Evolutionary conservation across 2,797 vertebrate genomes (phyloP), one percentile per base, ranked within the genome.

Genomic region (Argya squamiceps): DNA sequence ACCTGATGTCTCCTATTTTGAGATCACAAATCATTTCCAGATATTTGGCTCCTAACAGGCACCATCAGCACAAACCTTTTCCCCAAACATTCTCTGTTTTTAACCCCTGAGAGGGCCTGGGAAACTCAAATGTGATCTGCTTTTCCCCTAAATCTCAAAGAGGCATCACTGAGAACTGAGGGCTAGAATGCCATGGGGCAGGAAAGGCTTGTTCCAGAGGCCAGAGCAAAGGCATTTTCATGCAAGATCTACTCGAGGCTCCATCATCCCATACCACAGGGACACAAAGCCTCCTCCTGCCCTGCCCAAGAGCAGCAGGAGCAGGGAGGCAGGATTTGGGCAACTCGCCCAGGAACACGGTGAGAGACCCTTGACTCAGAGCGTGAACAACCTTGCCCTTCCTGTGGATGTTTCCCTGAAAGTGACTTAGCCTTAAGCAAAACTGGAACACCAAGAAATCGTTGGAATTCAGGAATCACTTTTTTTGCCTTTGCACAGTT

Each of bases 401-500:
- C 92, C 92, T 89, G 65, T 69, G 69, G 65, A 53, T 47, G 59
- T 83, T 94, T 88, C 84, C 76, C 71, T 92, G 93, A 87, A 93
- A 92, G 21, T 68, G 64, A 89, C 41, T 87, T 92, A 43, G 46
- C 79, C 65, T 69, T 9, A 59, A 62, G 58, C 39, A 59, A 85
- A 82, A 79, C 4, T 29, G 19, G 22, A 92, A 65, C 12, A 65
- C 34, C 50, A 63, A 85, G 43, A 81, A 76, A 81, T 67, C 11
- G 2, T 30, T 37, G 65, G 47, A 71, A 11, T 74, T 86, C 44
- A 30, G 39, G n/a, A 86, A 79, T 46, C 34, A 36, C 32, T 81
- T 68, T 27, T 34, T 88, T 91, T 75, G 21, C 29, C 91, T 80
- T 71, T 78, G 62, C 23, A 27, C 44, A n/a, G 32, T 76, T 58